Evolutionary conservation across 2,113 vertebrate species (phyloP).

Genomic region (Cinclus cinclus): DNA sequence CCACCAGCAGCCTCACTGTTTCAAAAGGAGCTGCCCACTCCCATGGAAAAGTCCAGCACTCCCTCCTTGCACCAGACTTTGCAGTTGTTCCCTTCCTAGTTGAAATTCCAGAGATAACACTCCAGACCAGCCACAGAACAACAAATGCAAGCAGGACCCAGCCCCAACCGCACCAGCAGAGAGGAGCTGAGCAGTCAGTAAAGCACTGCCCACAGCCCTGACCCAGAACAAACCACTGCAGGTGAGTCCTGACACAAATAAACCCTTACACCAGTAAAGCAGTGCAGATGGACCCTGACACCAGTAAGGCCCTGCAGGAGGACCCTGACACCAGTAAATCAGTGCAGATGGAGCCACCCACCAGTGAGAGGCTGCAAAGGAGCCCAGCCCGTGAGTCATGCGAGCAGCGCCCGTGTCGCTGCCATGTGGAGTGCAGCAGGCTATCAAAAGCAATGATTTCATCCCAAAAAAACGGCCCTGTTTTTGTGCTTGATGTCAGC

Average conservation of each 20-base stretch:
- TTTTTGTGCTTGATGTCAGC: constrained; percentile 38
- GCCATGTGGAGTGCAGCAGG: not conserved
- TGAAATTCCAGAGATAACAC: not conserved
- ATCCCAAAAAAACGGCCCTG: constrained; percentile 1
- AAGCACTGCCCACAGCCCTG: not conserved
- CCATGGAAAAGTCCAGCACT: not conserved
- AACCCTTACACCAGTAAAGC: not conserved
- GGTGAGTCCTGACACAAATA: not conserved
- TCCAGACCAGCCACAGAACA: not conserved
- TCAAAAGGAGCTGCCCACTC: not conserved
- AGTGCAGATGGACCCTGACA: not conserved
- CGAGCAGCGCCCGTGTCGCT: not conserved
- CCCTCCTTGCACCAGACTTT: not conserved
- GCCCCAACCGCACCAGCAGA: not conserved
- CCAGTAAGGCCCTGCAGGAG: not conserved
- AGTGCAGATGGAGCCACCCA: constrained; percentile 37
- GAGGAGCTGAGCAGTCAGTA: not conserved
- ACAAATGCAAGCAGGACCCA: not conserved
- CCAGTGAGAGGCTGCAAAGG: not conserved
- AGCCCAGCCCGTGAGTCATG: constrained; percentile 31
- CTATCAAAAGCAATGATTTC: constrained; percentile 52
- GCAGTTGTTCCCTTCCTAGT: not conserved
- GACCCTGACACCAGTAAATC: fast-evolving
- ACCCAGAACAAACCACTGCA: not conserved
- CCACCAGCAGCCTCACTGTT: not conserved